A percentile compares a stretch with the other conserved stretches of the same genome.
Evolutionary conservation across 2,888 invertebrate genomes (phyloP).

Genomic region (Endomychus coccineus): DNA sequence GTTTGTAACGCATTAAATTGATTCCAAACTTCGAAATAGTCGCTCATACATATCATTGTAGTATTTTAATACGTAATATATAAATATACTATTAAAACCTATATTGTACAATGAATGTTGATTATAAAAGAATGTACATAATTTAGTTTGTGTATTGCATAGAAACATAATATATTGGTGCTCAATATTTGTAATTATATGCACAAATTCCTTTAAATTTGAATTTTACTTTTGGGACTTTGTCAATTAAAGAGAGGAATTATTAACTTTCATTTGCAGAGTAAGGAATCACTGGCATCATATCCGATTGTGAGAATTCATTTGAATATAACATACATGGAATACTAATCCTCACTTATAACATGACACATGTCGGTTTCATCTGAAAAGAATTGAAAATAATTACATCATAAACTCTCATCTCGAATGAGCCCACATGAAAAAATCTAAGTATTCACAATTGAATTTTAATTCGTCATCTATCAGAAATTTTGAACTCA

Average conservation of each 20-base stretch:
- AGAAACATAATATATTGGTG: constrained; percentile 35
- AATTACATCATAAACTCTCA: too few species aligned
- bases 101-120: constrained; percentile 32
- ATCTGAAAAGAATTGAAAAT: too few species aligned
- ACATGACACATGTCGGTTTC: too few species aligned
- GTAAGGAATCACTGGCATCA: too few species aligned
- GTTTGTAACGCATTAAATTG: constrained; percentile 7
- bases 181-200: constrained; percentile 33
- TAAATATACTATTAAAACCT: constrained; percentile 19
- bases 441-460: too few species aligned
- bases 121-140: constrained; percentile 21
- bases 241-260: constrained; percentile 32
- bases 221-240: constrained; percentile 19
- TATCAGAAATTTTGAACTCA: too few species aligned
- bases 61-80: constrained; percentile 25
- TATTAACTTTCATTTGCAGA: constrained; percentile 16
- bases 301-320: too few species aligned
- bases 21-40: constrained; percentile 15
- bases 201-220: constrained; percentile 27
- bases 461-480: too few species aligned
- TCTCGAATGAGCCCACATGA: too few species aligned
- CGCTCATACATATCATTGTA: constrained; percentile 45
- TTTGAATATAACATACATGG: too few species aligned
- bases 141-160: constrained; percentile 30
- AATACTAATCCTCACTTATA: too few species aligned